Percentiles rank a stretch among this genome's conserved stretches.
Evolutionary conservation across 2,797 vertebrate genomes (phyloP).

Genomic region (Spea hammondii): DNA sequence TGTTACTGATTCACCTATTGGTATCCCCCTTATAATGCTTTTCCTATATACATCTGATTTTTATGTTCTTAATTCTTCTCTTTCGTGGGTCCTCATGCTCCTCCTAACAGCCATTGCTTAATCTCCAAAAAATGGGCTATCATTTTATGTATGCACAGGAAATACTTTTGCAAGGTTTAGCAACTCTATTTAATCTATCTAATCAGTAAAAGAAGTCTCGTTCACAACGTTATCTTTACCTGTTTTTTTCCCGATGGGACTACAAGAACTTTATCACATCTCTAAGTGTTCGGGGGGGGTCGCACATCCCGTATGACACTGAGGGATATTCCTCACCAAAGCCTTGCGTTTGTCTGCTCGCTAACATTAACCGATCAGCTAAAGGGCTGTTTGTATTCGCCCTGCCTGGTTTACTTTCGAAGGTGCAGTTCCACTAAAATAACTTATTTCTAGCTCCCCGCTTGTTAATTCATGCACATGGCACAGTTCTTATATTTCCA

Average conservation of each 20-base stretch:
- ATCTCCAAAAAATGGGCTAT: constrained; percentile 26
- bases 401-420: neutral
- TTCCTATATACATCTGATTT: neutral
- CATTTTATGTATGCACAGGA: constrained; percentile 36
- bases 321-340: constrained; percentile 26
- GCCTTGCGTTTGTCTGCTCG: neutral
- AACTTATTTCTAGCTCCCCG: too few relatives aligned
- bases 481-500: too few relatives aligned
- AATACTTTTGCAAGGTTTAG: constrained; percentile 47
- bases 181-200: constrained; percentile 41
- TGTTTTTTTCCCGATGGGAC: constrained; percentile 18
- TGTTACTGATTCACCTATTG: neutral
- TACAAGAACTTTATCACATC: constrained; percentile 30
- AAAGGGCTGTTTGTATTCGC: constrained; percentile 5
- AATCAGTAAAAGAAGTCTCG: constrained; percentile 29
- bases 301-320: neutral
- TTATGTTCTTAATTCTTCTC: constrained; percentile 8
- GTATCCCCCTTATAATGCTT: neutral
- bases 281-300: neutral
- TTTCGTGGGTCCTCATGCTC: constrained; percentile 1
- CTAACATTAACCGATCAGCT: neutral
- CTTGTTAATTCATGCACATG: too few relatives aligned
- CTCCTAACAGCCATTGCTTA: constrained; percentile 27
- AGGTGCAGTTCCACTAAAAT: constrained; percentile 31
- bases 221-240: neutral